Conservation (phyloP, 1,140 invertebrate genomes). For the Musca vetustissima region DNA sequence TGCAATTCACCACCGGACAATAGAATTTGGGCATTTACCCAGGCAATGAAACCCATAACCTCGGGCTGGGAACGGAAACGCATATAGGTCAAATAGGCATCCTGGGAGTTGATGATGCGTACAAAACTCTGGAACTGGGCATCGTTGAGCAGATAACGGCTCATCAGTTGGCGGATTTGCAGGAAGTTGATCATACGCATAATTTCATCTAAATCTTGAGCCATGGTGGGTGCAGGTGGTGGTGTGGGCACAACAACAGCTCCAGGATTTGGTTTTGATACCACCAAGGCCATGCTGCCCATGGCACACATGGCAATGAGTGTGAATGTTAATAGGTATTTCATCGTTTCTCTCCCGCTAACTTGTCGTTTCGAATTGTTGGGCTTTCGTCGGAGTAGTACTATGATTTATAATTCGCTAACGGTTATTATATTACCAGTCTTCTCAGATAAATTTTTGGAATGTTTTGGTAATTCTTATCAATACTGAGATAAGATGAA, state of each 20-base stretch:
- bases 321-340: constrained; percentile 6
- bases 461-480: too few species aligned
- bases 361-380: background rate
- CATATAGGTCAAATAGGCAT: constrained; percentile 33
- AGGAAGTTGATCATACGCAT: constrained; percentile 38
- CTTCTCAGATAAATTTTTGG: background rate
- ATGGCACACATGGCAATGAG: constrained; percentile 8
- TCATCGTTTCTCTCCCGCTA: background rate
- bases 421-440: background rate
- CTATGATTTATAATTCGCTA: background rate
- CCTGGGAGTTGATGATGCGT: constrained; percentile 42
- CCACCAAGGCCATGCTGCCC: background rate
- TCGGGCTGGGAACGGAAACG: constrained; percentile 44
- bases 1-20: constrained; percentile 35
- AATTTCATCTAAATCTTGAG: constrained; percentile 44
- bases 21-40: constrained; percentile 42
- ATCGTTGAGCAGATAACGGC: constrained; percentile 47
- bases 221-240: constrained; percentile 35
- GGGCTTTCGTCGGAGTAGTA: background rate
- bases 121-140: constrained; percentile 46
- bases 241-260: constrained; percentile 19
- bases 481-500: too few species aligned
- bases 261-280: background rate
- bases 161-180: constrained; percentile 38
- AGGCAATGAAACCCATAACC: constrained; percentile 37